Percentiles rank a stretch among this genome's conserved stretches.
Conservation (phyloP, 2,113 vertebrate species). For the Oceanites oceanicus region DNA sequence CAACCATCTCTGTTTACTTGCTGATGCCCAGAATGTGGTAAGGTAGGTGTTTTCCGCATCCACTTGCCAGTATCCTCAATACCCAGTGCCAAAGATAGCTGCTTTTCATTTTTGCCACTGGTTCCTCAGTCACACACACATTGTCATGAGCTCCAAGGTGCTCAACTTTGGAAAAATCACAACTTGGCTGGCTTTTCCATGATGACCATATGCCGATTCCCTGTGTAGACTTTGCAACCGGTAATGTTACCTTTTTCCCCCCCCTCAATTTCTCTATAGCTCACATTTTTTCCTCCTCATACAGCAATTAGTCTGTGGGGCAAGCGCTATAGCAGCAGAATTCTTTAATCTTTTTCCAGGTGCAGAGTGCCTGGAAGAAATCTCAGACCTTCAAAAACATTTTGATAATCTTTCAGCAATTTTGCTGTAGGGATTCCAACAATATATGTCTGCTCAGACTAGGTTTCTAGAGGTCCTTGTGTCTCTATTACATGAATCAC, state of each 20-base stretch:
- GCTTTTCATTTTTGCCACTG: background rate
- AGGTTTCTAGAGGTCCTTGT: background rate
- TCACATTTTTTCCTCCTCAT: background rate
- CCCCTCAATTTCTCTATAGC: background rate
- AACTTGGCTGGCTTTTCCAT: background rate
- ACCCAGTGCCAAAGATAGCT: background rate
- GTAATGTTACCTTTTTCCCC: background rate
- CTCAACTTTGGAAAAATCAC: background rate
- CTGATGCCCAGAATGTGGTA: background rate
- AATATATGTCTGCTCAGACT: background rate
- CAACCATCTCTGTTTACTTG: background rate
- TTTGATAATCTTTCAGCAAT: constrained; percentile 16
- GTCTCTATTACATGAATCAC: background rate
- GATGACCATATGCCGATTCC: background rate
- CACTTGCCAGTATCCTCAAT: background rate
- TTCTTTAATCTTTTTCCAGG: constrained; percentile 51
- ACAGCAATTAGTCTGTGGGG: background rate
- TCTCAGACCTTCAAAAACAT: constrained; percentile 32
- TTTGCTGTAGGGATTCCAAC: constrained; percentile 9
- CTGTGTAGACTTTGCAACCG: background rate
- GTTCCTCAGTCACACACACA: background rate
- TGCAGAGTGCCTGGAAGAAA: constrained; percentile 20
- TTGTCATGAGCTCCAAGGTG: background rate
- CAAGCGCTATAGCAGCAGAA: background rate
- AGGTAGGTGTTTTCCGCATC: background rate